Evolutionary conservation across 2,797 vertebrate species (phyloP).

Genomic region (Thaleichthys pacificus): DNA sequence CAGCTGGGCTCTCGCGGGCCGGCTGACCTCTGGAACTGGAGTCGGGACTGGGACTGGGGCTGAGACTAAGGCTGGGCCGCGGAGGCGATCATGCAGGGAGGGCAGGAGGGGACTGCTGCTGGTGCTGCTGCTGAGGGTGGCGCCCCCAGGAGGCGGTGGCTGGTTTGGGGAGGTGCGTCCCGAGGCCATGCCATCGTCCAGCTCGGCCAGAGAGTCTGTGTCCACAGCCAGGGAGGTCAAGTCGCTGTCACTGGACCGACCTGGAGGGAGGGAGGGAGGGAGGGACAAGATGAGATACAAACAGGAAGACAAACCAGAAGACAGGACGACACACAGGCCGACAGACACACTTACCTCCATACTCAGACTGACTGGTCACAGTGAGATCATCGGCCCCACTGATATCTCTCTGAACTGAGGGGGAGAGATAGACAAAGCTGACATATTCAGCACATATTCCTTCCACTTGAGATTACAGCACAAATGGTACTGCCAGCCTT

Average conservation of each 20-base stretch:
- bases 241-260: slow-evolving; percentile 90
- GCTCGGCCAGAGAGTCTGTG: slow-evolving; percentile 84
- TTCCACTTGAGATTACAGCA: too few species aligned
- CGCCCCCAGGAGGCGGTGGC: slow-evolving; percentile 72
- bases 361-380: slow-evolving; percentile 80
- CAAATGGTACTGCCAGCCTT: too few species aligned
- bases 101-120: slow-evolving; percentile 67
- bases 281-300: neutral
- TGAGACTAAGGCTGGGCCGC: slow-evolving; percentile 58
- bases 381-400: slow-evolving; percentile 85
- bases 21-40: slow-evolving; percentile 77
- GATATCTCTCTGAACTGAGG: slow-evolving; percentile 80
- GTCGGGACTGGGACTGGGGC: slow-evolving; percentile 60
- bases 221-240: slow-evolving; percentile 87
- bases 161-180: slow-evolving; percentile 87
- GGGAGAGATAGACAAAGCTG: slow-evolving; percentile 20
- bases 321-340: neutral
- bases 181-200: slow-evolving; percentile 98
- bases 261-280: slow-evolving; percentile 58
- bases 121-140: slow-evolving; percentile 67
- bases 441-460: neutral
- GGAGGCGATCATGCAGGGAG: slow-evolving; percentile 50
- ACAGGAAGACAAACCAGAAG: neutral
- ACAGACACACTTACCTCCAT: slow-evolving; percentile 79
- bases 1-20: slow-evolving; percentile 70